phyloP scores from a whole-genome alignment of 2,797 vertebrate species.

The Chromis chromis region DNA sequence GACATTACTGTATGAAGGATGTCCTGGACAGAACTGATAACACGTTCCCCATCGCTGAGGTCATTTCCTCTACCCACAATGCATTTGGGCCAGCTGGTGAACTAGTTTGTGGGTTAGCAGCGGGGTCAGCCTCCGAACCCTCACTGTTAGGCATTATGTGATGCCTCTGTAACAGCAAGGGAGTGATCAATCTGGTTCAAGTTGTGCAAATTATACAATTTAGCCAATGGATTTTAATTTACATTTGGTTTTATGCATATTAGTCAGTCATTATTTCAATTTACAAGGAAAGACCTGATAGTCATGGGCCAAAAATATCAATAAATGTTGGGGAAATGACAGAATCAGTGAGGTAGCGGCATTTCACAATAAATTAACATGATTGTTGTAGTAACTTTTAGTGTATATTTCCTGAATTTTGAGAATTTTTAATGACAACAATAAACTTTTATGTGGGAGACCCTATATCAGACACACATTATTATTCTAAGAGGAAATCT shows the following conservation, averaged over 20 bases:
- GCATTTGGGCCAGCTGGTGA: conserved; percentile 57
- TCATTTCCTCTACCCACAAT: conserved; percentile 76
- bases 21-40: conserved; percentile 72
- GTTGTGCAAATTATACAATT: neutral
- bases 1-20: conserved; percentile 66
- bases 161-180: neutral
- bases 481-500: too few species aligned
- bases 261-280: too few species aligned
- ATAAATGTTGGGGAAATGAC: too few species aligned
- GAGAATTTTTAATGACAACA: too few species aligned
- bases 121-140: conserved; percentile 21
- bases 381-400: too few species aligned
- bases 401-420: too few species aligned
- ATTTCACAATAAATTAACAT: too few species aligned
- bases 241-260: neutral
- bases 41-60: conserved; percentile 61
- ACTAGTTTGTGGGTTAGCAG: conserved; percentile 51
- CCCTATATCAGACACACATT: too few species aligned
- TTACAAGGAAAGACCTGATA: too few species aligned
- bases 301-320: too few species aligned
- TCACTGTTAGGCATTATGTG: neutral
- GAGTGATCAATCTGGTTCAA: neutral
- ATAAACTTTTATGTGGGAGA: too few species aligned
- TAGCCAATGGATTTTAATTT: neutral
- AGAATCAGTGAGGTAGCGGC: too few species aligned